phyloP scores from a whole-genome alignment of 2,888 invertebrate genomes.

The Polyommatus icarus region DNA sequence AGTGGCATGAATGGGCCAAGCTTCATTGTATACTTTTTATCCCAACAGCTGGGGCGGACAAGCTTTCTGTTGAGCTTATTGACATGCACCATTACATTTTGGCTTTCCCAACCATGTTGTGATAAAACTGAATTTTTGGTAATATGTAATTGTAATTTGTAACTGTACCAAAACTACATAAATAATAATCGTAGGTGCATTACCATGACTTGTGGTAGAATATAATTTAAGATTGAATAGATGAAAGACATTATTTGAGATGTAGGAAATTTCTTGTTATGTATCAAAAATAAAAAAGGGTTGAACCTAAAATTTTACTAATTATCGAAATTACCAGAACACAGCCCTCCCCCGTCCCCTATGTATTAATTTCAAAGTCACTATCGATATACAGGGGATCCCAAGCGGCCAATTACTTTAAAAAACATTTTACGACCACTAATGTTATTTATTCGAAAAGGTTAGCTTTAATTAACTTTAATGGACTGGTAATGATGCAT shows the following conservation, averaged over 20 bases:
- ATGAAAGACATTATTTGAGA: neutral
- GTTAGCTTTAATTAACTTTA: slow-evolving; percentile 27
- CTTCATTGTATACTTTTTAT: slow-evolving; percentile 54
- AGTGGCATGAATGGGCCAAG: slow-evolving; percentile 54
- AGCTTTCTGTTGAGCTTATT: slow-evolving; percentile 36
- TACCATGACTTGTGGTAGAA: too few relatives aligned
- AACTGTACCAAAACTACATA: too few relatives aligned
- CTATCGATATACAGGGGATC: neutral
- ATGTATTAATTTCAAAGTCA: neutral
- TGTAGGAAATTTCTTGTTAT: neutral
- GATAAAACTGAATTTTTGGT: neutral
- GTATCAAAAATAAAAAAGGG: neutral
- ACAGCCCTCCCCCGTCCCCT: neutral
- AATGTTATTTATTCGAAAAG: slow-evolving; percentile 24
- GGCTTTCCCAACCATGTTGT: neutral
- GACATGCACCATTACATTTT: neutral
- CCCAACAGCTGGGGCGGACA: slow-evolving; percentile 56
- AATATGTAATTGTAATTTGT: neutral
- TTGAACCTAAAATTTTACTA: neutral
- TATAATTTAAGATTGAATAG: too few relatives aligned
- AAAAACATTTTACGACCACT: slow-evolving; percentile 24
- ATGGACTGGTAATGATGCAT: slow-evolving; percentile 29
- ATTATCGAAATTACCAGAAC: neutral
- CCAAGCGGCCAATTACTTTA: slow-evolving; percentile 17
- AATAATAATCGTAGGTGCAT: too few relatives aligned